Evolutionary conservation across 2,888 invertebrate species (phyloP).

Genomic region (Dinocampus coccinellae): DNA sequence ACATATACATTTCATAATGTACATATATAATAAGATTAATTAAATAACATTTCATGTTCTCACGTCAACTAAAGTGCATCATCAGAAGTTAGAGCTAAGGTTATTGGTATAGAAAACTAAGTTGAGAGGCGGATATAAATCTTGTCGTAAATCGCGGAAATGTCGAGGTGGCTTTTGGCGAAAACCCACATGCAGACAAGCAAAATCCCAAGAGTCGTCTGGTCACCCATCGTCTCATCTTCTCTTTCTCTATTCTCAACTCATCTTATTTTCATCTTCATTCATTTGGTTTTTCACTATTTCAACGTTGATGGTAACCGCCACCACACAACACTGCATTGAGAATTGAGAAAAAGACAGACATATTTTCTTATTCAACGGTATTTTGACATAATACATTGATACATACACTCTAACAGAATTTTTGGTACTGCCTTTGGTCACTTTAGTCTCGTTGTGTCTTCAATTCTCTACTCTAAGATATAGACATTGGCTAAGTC

Average conservation of each 20-base stretch:
- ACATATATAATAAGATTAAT: constrained; percentile 12
- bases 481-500: constrained; percentile 4
- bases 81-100: not conserved
- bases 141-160: constrained; percentile 42
- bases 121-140: constrained; percentile 20
- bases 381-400: constrained; percentile 23
- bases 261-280: constrained; percentile 32
- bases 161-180: constrained; percentile 40
- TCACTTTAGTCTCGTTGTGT: not conserved
- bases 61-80: constrained; percentile 29
- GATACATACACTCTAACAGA: constrained; percentile 7
- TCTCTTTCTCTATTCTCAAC: not conserved
- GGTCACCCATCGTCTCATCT: not conserved
- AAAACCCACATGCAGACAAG: constrained; percentile 32
- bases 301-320: constrained; percentile 7
- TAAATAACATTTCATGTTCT: constrained; percentile 25
- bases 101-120: constrained; percentile 1
- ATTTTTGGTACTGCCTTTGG: not conserved
- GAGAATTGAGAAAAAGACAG: not conserved
- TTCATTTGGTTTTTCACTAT: constrained; percentile 29
- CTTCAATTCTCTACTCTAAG: constrained; percentile 1
- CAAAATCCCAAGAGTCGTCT: constrained; percentile 33
- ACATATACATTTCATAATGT: not conserved
- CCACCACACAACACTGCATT: not conserved
- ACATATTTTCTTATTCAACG: no score